Evolutionary conservation across 2,888 invertebrate species (phyloP).

Genomic region (Timema cristinae): DNA sequence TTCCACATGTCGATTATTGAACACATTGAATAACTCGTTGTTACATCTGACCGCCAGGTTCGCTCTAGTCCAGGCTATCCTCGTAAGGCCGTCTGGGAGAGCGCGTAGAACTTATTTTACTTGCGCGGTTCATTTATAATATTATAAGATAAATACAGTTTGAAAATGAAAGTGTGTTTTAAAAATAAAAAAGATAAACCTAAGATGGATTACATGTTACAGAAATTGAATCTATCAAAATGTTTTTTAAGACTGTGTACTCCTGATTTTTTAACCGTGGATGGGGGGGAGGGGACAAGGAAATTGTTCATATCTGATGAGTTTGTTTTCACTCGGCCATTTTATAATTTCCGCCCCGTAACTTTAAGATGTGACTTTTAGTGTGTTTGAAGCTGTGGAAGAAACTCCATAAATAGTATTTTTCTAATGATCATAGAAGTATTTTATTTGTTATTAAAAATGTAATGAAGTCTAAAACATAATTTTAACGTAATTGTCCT

Average conservation of each 20-base stretch:
- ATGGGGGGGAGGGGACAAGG: background rate
- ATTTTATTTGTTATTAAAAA: background rate
- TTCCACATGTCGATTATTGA: background rate
- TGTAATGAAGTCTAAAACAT: too few relatives aligned
- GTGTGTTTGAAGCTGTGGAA: too few relatives aligned
- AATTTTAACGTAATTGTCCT: too few relatives aligned
- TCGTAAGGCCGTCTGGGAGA: background rate
- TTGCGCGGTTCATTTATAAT: conserved; percentile 7
- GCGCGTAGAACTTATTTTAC: background rate
- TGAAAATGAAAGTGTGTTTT: too few relatives aligned
- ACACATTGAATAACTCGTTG: conserved; percentile 5
- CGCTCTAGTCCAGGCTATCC: background rate
- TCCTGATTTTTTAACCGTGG: conserved; percentile 19
- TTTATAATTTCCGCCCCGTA: conserved; percentile 1
- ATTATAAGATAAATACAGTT: conserved; percentile 7
- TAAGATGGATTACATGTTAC: background rate
- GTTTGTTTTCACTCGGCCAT: background rate
- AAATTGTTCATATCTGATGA: background rate
- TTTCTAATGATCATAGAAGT: background rate
- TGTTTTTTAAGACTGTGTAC: conserved; percentile 18
- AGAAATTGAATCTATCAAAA: conserved; percentile 11
- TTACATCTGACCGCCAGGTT: conserved; percentile 14
- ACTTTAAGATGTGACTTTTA: too few relatives aligned
- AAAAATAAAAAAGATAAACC: too few relatives aligned
- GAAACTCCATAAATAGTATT: background rate